phyloP scores from a whole-genome alignment of 2,797 vertebrate species.

The Tinamus major region DNA sequence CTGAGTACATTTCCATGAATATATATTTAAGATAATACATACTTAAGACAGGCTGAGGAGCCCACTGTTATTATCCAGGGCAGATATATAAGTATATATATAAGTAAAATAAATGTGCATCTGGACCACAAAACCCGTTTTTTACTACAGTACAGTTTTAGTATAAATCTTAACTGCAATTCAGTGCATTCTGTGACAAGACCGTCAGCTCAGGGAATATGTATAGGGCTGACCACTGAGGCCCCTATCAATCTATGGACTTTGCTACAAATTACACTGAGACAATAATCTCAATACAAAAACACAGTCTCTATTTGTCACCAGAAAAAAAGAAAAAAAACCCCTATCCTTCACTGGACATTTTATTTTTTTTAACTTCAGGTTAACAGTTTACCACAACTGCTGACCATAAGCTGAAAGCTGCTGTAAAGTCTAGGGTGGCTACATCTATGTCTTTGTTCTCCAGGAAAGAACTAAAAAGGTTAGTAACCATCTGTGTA shows the following conservation, averaged over 20 bases:
- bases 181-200: too few species aligned
- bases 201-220: too few species aligned
- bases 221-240: too few species aligned
- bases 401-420: neutral
- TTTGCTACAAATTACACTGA: too few species aligned
- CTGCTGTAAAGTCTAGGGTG: neutral
- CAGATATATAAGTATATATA: neutral
- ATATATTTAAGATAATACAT: neutral
- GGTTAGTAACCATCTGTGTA: neutral
- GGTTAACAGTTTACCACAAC: neutral
- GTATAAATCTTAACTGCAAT: too few species aligned
- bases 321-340: neutral
- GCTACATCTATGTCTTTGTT: neutral
- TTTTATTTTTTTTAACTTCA: neutral
- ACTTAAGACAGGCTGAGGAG: neutral
- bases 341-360: too few species aligned
- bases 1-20: fast-evolving
- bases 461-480: neutral
- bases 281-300: too few species aligned
- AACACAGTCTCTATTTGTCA: too few species aligned
- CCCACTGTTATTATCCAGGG: fast-evolving
- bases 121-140: neutral
- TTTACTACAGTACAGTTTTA: fast-evolving
- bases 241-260: too few species aligned
- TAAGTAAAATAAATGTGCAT: neutral